These are phyloP conservation scores for Hemicrepidius hirtus DNA, from an alignment of 2,888 invertebrate species.

Conservation along the genomic window DNA sequence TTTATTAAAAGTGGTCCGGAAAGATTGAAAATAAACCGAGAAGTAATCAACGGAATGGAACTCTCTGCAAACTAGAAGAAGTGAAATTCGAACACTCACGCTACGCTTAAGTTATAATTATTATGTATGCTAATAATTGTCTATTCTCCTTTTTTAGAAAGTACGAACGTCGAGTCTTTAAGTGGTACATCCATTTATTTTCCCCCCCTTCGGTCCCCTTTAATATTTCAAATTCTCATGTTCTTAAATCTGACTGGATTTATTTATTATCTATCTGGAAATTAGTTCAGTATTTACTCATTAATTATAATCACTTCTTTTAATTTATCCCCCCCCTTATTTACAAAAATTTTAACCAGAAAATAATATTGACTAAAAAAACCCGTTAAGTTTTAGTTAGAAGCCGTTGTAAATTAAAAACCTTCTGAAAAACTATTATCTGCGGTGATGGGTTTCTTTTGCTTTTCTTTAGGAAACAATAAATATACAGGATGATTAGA, in stretches of 20 bases:
- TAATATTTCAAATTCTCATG: conserved; percentile 25
- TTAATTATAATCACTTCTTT: too few relatives aligned
- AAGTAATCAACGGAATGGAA: neutral
- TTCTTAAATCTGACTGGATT: conserved; percentile 6
- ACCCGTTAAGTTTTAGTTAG: too few relatives aligned
- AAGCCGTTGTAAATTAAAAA: too few relatives aligned
- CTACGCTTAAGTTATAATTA: conserved; percentile 10
- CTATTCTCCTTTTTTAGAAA: conserved; percentile 39
- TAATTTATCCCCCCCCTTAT: too few relatives aligned
- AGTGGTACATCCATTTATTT: conserved; percentile 41
- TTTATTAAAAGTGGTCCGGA: neutral
- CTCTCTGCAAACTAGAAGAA: neutral
- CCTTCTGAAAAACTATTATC: too few relatives aligned
- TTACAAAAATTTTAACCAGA: too few relatives aligned
- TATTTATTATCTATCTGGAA: too few relatives aligned
- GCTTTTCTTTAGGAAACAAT: too few relatives aligned
- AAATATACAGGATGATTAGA: too few relatives aligned
- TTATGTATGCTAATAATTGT: conserved; percentile 26
- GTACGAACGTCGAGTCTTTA: conserved; percentile 15
- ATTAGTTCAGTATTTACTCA: too few relatives aligned
- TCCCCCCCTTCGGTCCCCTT: conserved; percentile 1
- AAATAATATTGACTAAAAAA: too few relatives aligned
- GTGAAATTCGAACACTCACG: conserved; percentile 15
- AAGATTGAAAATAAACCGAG: conserved; percentile 6
- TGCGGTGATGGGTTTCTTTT: too few relatives aligned